Conservation (phyloP, 2,797 vertebrate species). For the Sebastes jordani region DNA sequence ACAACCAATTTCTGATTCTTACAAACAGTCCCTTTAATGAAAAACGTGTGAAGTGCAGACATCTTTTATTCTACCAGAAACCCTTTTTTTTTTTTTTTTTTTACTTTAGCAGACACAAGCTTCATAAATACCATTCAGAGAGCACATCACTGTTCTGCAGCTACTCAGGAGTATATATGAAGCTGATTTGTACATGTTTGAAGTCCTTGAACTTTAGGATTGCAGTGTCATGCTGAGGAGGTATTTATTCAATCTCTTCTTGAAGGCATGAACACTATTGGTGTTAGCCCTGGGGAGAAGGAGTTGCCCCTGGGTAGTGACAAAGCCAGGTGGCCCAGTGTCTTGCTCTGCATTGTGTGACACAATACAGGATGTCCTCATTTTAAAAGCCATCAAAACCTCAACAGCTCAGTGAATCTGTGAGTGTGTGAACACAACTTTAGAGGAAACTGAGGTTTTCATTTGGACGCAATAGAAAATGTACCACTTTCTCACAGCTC, state of each 20-base stretch:
- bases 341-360: background rate
- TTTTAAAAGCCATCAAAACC: background rate
- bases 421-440: background rate
- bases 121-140: background rate
- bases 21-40: too few relatives aligned
- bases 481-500: too few relatives aligned
- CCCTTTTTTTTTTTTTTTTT: background rate
- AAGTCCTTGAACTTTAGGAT: background rate
- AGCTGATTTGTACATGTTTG: background rate
- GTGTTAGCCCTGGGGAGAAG: too few relatives aligned
- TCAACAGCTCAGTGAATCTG: background rate
- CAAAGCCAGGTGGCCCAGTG: too few relatives aligned
- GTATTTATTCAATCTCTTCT: background rate
- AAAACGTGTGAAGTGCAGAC: too few relatives aligned
- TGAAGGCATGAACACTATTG: background rate
- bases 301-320: too few relatives aligned
- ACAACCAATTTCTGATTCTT: too few relatives aligned
- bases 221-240: background rate
- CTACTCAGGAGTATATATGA: background rate
- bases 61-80: background rate
- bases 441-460: conserved; percentile 9
- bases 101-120: background rate
- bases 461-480: background rate
- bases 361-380: background rate
- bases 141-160: too few relatives aligned